Evolutionary conservation across 2,797 vertebrate species (phyloP).

Genomic region (Okamejei kenojei): DNA sequence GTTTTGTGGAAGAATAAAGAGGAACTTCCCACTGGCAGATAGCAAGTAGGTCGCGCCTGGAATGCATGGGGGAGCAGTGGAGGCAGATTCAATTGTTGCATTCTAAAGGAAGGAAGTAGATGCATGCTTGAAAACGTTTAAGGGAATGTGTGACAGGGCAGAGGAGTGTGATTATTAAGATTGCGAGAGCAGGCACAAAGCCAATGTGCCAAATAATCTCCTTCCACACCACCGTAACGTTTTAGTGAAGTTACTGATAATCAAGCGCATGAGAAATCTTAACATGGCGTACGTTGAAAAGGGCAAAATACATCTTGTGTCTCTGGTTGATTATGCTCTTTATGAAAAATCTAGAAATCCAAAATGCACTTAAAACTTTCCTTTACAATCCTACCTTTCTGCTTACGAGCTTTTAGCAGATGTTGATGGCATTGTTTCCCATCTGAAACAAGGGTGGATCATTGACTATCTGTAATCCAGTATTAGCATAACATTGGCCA

Average conservation of each 20-base stretch:
- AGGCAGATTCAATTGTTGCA: too few species aligned
- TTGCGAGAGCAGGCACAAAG: too few species aligned
- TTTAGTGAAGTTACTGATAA: background rate
- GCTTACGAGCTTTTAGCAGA: background rate
- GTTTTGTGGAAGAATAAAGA: too few species aligned
- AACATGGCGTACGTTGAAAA: background rate
- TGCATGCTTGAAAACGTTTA: too few species aligned
- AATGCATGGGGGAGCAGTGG: too few species aligned
- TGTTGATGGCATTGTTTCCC: background rate
- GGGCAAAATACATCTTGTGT: background rate
- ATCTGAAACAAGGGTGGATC: background rate
- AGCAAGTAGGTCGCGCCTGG: too few species aligned
- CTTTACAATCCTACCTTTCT: background rate
- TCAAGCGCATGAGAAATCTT: background rate
- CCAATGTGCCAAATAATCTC: too few species aligned
- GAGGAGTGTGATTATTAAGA: too few species aligned
- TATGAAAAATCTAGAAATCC: background rate
- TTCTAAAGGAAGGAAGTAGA: too few species aligned
- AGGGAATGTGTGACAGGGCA: too few species aligned
- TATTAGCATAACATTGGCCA: background rate
- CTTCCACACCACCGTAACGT: too few species aligned
- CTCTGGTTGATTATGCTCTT: background rate
- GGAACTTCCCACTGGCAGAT: too few species aligned
- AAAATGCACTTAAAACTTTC: background rate
- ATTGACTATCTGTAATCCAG: background rate